Base-by-base conservation (phyloP, 2,888 invertebrate species). In the Conops quadrifasciatus region DNA sequence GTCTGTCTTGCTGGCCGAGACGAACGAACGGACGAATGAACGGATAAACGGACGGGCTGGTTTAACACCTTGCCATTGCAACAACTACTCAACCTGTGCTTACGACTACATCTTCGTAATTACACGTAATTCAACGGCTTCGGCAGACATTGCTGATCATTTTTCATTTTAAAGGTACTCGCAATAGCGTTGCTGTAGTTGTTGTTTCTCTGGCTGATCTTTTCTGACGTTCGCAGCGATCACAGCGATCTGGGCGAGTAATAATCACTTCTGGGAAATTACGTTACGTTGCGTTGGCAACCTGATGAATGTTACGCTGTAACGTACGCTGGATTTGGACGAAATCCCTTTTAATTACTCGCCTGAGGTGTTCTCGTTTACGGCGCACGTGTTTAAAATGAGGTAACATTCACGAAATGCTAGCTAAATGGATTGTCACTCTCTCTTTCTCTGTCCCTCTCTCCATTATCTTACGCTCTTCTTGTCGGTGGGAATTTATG, bases 1-100 rank as follows among this genome's bases (percentile, higher is more conserved):
- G n/a, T n/a, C n/a, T n/a, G n/a, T n/a, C n/a, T n/a, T n/a, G n/a
- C n/a, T n/a, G n/a, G n/a, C n/a, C n/a, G n/a, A n/a, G n/a, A n/a
- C n/a, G n/a, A n/a, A 3, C 19, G 49, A 49, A 68, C 36, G 66
- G 70, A 26, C 56, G 66, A 70, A 11, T 49, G n/a, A n/a, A n/a
- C 15, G 16, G 56, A 45, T 15, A 24, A 19, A 21, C 21, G 36
- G 15, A 36, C 9, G 36, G 4, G 9, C 9, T 7, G 36, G 36
- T 36, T 36, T 36, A 36, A 36, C 36, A 36, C 36, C 36, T 36
- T 36, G 4, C 36, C 36, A 4, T 36, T 36, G 5, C 36, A 36
- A 36, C 36, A 36, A 36, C 36, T 36, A 4, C 36, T 36, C 36
- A 9, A 36, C 36, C 36, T 7, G 9, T 9, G 36, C 36, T 36